Conservation (phyloP, 2,797 vertebrate genomes). For the Prunella strophiata region DNA sequence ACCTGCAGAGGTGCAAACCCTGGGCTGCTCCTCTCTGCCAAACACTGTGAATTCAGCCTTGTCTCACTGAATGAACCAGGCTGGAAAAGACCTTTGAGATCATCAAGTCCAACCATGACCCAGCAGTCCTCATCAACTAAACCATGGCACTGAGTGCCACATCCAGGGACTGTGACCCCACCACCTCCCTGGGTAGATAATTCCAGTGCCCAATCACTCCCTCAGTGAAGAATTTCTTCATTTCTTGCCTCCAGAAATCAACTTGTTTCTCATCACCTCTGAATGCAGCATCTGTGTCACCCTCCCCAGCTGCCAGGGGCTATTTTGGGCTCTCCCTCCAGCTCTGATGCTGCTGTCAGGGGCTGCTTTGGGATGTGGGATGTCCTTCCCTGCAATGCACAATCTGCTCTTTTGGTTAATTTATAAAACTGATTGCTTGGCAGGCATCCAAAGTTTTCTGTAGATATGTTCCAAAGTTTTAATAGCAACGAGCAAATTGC, state of each 20-base stretch:
- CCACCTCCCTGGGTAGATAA: background rate
- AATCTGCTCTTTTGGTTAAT: background rate
- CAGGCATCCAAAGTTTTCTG: background rate
- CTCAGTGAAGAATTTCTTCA: background rate
- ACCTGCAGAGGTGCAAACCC: background rate
- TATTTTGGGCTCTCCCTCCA: background rate
- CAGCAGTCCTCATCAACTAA: background rate
- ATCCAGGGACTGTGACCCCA: background rate
- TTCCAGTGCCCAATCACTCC: background rate
- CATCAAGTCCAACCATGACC: background rate
- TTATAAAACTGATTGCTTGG: conserved; percentile 7
- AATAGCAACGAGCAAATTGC: background rate
- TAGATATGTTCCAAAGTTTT: background rate
- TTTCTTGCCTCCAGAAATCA: background rate
- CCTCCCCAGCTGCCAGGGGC: background rate
- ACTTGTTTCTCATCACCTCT: background rate
- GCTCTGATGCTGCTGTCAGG: background rate
- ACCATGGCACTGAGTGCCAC: background rate
- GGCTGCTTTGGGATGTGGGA: background rate
- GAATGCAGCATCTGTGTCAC: background rate
- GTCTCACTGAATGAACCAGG: background rate
- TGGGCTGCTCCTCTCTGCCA: background rate
- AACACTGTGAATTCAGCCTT: accelerated
- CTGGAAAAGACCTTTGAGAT: background rate
- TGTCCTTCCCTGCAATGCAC: background rate